Conservation (phyloP, 2,113 vertebrate genomes). For the Charina bottae region DNA sequence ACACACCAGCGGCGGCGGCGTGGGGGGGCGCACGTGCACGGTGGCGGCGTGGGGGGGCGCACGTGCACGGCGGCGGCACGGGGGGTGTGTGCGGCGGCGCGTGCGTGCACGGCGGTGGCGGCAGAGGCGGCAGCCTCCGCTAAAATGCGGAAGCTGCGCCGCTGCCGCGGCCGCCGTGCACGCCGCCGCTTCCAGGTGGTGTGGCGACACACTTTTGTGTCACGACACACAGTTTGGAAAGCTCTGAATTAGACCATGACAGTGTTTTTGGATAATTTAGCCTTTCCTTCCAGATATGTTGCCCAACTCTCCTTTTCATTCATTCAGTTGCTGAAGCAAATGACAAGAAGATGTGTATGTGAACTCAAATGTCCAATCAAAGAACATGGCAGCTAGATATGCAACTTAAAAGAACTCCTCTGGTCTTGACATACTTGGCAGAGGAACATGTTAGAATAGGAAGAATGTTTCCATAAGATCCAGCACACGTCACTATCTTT, state of each 20-base stretch:
- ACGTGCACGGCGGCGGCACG: too few relatives aligned
- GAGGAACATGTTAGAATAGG: neutral
- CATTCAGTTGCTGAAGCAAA: neutral
- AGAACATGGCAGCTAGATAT: neutral
- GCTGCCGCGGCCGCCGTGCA: too few relatives aligned
- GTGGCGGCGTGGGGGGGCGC: too few relatives aligned
- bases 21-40: too few relatives aligned
- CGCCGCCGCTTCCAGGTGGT: too few relatives aligned
- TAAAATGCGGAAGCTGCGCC: too few relatives aligned
- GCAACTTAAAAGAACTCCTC: neutral
- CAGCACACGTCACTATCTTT: neutral
- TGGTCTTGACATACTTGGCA: neutral
- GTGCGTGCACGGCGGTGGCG: too few relatives aligned
- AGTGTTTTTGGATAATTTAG: neutral
- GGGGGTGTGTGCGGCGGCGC: too few relatives aligned
- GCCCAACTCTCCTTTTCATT: neutral
- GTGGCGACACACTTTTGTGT: too few relatives aligned
- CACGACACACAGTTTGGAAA: too few relatives aligned
- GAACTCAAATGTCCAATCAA: neutral
- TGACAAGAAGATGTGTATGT: neutral
- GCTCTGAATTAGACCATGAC: neutral
- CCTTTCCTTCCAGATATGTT: neutral
- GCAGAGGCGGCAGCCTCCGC: too few relatives aligned
- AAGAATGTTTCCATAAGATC: neutral
- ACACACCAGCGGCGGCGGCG: too few relatives aligned